Evolutionary conservation across 2,113 vertebrate species (phyloP), one percentile per base, ranked within the genome.

Genomic region (Ciconia maguari): DNA sequence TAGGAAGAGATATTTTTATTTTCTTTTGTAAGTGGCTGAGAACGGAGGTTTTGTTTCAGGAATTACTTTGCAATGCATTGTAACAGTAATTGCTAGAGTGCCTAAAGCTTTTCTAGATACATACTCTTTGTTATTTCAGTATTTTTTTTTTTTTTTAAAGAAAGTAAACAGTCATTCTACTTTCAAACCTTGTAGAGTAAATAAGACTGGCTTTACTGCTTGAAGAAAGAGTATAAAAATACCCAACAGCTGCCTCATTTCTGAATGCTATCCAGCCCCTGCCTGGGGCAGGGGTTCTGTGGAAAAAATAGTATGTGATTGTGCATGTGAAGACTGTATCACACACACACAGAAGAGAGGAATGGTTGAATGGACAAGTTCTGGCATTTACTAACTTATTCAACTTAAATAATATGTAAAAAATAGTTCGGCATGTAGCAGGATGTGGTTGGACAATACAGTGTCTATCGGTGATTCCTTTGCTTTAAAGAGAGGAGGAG

Each of bases 151-250:
- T 52, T 82, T 83, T 89, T 77, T 4, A 1, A 68, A 78, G 55
- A 81, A 90, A 95, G 93, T 75, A 90, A 94, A 88, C 65, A 84
- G 27, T 80, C 42, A 55, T 94, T 95, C 66, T 94, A 1, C 76
- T 87, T 94, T 91, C 71, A 78, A 72, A 80, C 55, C 9, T 1
- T 87, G 58, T 54, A 81, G 38, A 78, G 51, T 94, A 95, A 91
- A 77, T 90, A 94, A 94, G 71, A 49, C 54, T 92, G 58, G 11
- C 80, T 84, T 89, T 87, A 49, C 44, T 66, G 32, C 78, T 90
- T 84, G 72, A 82, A 94, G 68, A 92, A 84, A 82, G 65, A 55
- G 49, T 84, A 61, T 42, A 72, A 93, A 96, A 94, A 94, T 92
- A 89, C 41, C 21, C 87, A 78, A 48, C 61, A 95, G 77, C 89